A percentile compares a stretch with the other conserved stretches of the same genome.
phyloP scores from a whole-genome alignment of 2,797 vertebrate genomes.

The Oreochromis mossambicus region DNA sequence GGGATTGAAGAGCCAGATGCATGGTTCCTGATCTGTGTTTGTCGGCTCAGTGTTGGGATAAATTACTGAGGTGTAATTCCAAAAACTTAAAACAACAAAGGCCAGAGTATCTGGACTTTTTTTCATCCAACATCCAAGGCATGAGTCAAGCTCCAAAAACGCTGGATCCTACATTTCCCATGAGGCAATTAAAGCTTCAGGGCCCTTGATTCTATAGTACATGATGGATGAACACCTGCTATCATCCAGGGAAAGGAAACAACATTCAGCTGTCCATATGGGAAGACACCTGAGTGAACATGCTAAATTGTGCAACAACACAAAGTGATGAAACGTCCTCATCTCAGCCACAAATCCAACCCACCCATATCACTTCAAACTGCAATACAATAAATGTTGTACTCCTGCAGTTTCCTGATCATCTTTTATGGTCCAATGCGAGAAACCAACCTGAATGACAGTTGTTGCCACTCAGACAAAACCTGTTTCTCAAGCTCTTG shows the following conservation, averaged over 20 bases:
- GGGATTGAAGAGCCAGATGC: not conserved
- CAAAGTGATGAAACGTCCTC: not conserved
- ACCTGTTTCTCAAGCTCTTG: not conserved
- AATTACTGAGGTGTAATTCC: not conserved
- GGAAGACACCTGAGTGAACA: not conserved
- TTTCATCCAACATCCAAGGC: not conserved
- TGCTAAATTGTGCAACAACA: not conserved
- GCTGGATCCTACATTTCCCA: not conserved
- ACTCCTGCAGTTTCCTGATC: not conserved
- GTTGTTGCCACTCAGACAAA: not conserved
- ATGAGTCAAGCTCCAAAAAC: not conserved
- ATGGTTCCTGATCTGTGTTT: not conserved
- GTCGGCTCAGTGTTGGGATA: not conserved
- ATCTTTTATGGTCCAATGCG: not conserved
- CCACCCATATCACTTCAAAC: not conserved
- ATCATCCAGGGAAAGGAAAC: not conserved
- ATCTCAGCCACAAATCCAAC: not conserved
- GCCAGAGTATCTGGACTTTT: not conserved
- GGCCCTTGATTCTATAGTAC: not conserved
- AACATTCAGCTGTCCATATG: not conserved
- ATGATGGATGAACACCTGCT: not conserved
- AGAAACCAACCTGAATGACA: not conserved
- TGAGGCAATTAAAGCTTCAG: not conserved
- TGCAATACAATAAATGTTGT: not conserved
- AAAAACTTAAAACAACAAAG: not conserved